phyloP scores from a whole-genome alignment of 2,888 invertebrate species.

The Escarpia spicata region DNA sequence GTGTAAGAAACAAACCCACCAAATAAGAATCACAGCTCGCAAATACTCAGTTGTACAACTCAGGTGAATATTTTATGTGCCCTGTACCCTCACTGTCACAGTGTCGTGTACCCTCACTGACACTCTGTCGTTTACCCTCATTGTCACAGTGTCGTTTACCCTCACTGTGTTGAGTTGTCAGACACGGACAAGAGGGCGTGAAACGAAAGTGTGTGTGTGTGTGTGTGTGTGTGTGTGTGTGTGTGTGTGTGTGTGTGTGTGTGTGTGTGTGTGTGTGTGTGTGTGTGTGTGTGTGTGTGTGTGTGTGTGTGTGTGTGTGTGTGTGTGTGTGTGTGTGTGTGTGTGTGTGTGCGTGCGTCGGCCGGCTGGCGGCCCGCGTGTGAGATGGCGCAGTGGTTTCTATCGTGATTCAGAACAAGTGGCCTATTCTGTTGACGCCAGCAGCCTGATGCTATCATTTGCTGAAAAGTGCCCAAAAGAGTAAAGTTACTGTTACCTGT shows the following conservation, averaged over 20 bases:
- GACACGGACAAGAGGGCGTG: background rate
- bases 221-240: background rate
- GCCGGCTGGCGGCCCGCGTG: background rate
- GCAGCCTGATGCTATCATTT: background rate
- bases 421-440: background rate
- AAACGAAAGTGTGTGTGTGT: background rate
- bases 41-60: too few relatives aligned
- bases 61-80: too few relatives aligned
- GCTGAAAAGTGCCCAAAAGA: background rate
- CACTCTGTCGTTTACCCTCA: background rate
- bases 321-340: background rate
- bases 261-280: background rate
- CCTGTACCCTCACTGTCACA: too few relatives aligned
- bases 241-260: background rate
- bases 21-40: too few relatives aligned
- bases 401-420: background rate
- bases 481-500: slow-evolving; percentile 16
- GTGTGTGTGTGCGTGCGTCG: background rate
- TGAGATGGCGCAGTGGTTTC: background rate
- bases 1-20: too few relatives aligned
- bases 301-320: background rate
- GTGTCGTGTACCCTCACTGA: background rate
- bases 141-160: background rate
- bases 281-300: background rate
- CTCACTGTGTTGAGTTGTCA: background rate